These are phyloP conservation scores for Adrianichthys oophorus DNA, from an alignment of 2,797 vertebrate genomes.

Conservation along the genomic window DNA sequence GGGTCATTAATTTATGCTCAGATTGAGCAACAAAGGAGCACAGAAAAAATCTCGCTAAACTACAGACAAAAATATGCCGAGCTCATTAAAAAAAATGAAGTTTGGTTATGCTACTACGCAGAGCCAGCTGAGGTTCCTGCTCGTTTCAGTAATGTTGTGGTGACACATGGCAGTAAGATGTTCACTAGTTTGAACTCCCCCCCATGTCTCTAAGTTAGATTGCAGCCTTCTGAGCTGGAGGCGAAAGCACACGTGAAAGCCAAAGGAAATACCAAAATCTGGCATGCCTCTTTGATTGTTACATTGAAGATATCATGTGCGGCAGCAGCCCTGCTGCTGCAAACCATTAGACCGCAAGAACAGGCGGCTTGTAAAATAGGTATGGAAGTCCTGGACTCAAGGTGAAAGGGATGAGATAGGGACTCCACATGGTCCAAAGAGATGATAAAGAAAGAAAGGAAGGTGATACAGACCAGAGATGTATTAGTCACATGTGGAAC, in stretches of 20 bases:
- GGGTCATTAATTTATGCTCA: too few species aligned
- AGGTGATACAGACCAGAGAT: conserved; percentile 89
- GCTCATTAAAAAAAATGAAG: too few species aligned
- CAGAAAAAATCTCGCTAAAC: too few species aligned
- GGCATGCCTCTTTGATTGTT: conserved; percentile 95
- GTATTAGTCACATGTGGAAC: conserved; percentile 87
- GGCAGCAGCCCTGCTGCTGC: conserved; percentile 93
- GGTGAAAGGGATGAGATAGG: conserved; percentile 89
- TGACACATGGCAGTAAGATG: conserved; percentile 84
- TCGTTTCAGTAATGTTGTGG: conserved; percentile 48
- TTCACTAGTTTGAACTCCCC: conserved; percentile 78
- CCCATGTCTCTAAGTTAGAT: conserved; percentile 80
- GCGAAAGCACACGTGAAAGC: conserved; percentile 86
- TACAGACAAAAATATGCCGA: too few species aligned
- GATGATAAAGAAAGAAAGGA: conserved; percentile 89
- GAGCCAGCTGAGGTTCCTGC: too few species aligned
- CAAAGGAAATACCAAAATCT: conserved; percentile 93
- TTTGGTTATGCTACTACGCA: too few species aligned
- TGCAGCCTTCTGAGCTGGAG: conserved; percentile 80
- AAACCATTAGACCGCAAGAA: conserved; percentile 90
- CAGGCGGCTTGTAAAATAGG: conserved; percentile 92
- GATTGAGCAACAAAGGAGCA: too few species aligned
- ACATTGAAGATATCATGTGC: conserved; percentile 97
- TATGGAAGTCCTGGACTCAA: conserved; percentile 92
- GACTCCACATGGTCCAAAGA: conserved; percentile 93